These are phyloP conservation scores for Palloptera scutellata DNA, from an alignment of 2,888 invertebrate genomes.

Conservation along the genomic window DNA sequence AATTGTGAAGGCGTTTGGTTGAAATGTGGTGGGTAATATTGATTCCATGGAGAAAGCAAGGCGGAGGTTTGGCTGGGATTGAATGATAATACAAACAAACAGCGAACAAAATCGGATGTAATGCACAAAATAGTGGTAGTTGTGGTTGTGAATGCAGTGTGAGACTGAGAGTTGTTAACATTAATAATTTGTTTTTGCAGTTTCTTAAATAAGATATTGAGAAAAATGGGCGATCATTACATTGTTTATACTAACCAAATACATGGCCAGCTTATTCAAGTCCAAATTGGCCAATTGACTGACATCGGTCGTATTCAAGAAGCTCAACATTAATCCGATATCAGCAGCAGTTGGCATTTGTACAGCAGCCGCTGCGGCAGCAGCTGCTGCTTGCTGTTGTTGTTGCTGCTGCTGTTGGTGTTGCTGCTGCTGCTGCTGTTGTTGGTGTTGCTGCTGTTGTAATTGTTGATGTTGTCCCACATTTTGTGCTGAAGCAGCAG, in stretches of 20 bases:
- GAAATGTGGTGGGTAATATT: background rate
- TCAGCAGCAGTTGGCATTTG: conserved; percentile 65
- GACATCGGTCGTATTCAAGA: conserved; percentile 65
- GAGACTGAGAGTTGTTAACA: conserved; percentile 12
- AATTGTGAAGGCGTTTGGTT: background rate
- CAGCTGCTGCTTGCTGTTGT: conserved; percentile 41
- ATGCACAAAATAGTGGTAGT: conserved; percentile 8
- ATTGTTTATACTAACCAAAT: conserved; percentile 72
- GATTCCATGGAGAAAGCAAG: background rate
- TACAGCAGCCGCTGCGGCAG: conserved; percentile 45
- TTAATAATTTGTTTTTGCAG: conserved; percentile 18
- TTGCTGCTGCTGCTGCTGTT: conserved; percentile 40
- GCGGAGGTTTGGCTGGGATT: background rate
- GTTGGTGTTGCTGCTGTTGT: conserved; percentile 48
- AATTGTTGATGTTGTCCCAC: conserved; percentile 37
- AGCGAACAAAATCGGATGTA: background rate
- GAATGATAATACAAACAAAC: background rate
- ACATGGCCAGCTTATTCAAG: conserved; percentile 77
- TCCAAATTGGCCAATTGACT: conserved; percentile 77
- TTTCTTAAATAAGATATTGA: conserved; percentile 16
- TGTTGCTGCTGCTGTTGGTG: conserved; percentile 39
- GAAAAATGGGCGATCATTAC: conserved; percentile 48
- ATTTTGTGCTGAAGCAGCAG: conserved; percentile 37
- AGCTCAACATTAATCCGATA: conserved; percentile 64
- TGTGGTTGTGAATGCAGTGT: conserved; percentile 18